Base-by-base conservation (phyloP, 2,113 vertebrate species). In the Alouatta palliata region DNA sequence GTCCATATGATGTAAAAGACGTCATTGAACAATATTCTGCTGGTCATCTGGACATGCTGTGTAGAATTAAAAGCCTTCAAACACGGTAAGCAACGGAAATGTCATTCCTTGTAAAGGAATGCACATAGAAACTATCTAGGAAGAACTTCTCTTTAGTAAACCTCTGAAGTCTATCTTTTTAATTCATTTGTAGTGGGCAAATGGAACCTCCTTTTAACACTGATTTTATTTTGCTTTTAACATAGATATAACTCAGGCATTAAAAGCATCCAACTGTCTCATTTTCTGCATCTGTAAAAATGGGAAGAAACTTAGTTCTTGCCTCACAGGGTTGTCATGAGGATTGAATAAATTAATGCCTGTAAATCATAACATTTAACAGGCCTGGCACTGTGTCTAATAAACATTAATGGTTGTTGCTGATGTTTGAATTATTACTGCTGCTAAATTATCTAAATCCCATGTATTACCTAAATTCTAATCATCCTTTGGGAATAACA, bases 11-110 rank as follows among this genome's bases (percentile, higher is more conserved):
- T 93, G 99, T 99, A 91, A 99, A 99, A 98, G 99, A 99, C 95
- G 99, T 99, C 94, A 99, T 99, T 80, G 99, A 99, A 98, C 99
- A 99, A 97, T 99, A 99, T 98, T 99, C 99, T 61, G 99, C 99
- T 4, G 99, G 99, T 47, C 99, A 99, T 77, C 97, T 99, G 97
- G 99, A 99, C 98, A 99, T 99, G 99, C 97, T 99, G 93, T 99
- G 99, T 97, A 99, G 99, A 96, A 99, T 99, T 98, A 99, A 99
- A 98, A 99, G 99, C 91, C 99, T 99, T 92, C 99, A 99, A 97
- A 99, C 99, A 96, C 99, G 99, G 99, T 99, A 98, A 98, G 98
- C 86, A 92, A 96, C 79, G 8, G 71, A 77, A 87, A 75, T 40
- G 71, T 94, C 56, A 58, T 80, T 56, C 30, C 27, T 75, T 90